Percentiles rank a stretch among this genome's conserved stretches.
Conservation (phyloP, 2,888 invertebrate species). For the Kuschelorhynchus macadamiae region DNA sequence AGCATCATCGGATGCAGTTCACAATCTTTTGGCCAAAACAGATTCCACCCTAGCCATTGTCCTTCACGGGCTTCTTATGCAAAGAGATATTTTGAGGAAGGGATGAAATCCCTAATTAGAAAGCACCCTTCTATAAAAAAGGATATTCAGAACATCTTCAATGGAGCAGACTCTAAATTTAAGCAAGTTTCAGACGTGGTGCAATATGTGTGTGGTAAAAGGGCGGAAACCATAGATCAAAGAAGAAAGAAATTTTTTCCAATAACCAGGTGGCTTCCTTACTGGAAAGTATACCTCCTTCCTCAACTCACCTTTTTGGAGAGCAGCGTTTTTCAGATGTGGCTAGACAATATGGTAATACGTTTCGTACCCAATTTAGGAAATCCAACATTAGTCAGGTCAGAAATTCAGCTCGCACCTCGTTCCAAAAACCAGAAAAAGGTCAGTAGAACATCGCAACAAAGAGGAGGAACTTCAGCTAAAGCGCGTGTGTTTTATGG, state of each 20-base stretch:
- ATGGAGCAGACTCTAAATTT: constrained; percentile 32
- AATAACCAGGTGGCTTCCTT: constrained; percentile 10
- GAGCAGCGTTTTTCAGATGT: constrained; percentile 27
- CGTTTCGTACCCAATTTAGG: constrained; percentile 21
- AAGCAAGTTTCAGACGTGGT: constrained; percentile 37
- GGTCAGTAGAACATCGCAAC: constrained; percentile 1
- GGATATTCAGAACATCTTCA: constrained; percentile 6
- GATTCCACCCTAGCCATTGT: constrained; percentile 30
- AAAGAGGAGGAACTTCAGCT: not conserved
- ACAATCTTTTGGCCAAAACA: constrained; percentile 21
- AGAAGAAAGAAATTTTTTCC: constrained; percentile 35
- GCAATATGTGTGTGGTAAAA: constrained; percentile 41
- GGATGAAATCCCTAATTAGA: constrained; percentile 18
- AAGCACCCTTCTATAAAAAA: constrained; percentile 13
- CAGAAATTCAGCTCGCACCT: not conserved
- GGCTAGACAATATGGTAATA: constrained; percentile 20
- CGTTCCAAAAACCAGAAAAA: constrained; percentile 12
- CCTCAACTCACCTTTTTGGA: constrained; percentile 32
- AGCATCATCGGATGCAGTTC: not conserved
- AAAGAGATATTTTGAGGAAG: constrained; percentile 34
- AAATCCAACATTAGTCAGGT: not conserved
- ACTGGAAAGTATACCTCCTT: constrained; percentile 30
- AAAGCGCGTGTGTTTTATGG: not conserved
- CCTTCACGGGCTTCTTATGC: constrained; percentile 24
- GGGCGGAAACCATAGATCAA: constrained; percentile 41